Percentiles rank a stretch among this genome's conserved stretches.
Evolutionary conservation across 2,113 vertebrate genomes (phyloP).

Genomic region (Thamnophis sirtalis): DNA sequence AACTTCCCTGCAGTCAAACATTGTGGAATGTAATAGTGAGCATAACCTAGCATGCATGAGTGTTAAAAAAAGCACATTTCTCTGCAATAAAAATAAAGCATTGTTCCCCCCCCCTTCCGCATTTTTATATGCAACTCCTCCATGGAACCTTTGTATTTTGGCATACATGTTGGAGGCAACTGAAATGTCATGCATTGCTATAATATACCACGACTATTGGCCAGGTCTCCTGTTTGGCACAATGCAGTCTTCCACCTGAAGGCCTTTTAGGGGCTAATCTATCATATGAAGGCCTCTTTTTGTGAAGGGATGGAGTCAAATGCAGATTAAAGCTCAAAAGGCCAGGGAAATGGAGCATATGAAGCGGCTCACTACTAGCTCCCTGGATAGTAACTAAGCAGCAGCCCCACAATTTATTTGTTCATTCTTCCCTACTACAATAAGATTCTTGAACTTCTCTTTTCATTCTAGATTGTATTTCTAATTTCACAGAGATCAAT

Average conservation of each 20-base stretch:
- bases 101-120: neutral
- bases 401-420: neutral
- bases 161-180: neutral
- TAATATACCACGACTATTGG: neutral
- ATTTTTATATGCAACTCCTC: neutral
- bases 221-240: neutral
- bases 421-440: neutral
- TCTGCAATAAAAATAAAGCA: neutral
- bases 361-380: neutral
- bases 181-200: neutral
- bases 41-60: neutral
- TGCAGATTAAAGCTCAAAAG: neutral
- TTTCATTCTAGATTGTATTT: neutral
- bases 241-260: neutral
- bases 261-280: neutral
- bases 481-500: neutral
- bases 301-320: neutral
- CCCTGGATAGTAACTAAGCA: neutral
- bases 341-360: neutral
- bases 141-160: neutral
- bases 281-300: neutral
- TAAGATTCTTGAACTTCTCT: neutral
- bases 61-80: neutral
- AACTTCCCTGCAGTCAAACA: neutral
- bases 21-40: rapidly evolving